Base-by-base conservation (phyloP, 1,140 invertebrate genomes). In the Eumeta japonica region DNA sequence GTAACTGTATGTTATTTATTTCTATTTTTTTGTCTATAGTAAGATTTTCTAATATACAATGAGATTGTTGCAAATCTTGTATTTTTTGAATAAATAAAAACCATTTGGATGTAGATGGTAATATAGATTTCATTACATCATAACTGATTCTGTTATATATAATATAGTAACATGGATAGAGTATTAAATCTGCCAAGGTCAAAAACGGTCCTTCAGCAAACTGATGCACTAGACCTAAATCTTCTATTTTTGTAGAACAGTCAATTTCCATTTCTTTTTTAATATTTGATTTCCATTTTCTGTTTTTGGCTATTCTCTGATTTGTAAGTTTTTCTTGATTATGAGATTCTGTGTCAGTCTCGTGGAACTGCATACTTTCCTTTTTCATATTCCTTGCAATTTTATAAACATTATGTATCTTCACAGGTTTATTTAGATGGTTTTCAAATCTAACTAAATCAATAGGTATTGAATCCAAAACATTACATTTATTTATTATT, bases 371-470 rank as follows among this genome's bases (percentile, higher is more conserved):
- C 2, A 47, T 13, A 55, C 60, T 48, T 76, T 76, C 51, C 81
- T 81, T 52, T 74, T 78, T 73, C 46, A 77, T 43, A 50, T 86
- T 64, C 67, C 79, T 63, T 2, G 80, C 82, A 18, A 82, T 78
- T 74, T 94, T 95, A 31, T 88, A 84, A 16, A 93, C 78, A 77
- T 96, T 96, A 55, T 96, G 92, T 31, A 94, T 79, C 55, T 83
- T 81, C 0, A 92, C 81, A 1, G 92, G 91, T 48, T 90, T 84
- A n/a, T 78, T 79, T 60, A 97, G 81, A 61, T 97, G 92, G 46
- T 81, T 77, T 68, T 97, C 93, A 56, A 94, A 89, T 46, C 86
- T 79, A 1, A 84, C 72, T 11, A 94, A 55, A 46, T 83, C 81
- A 18, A 44, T 39, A 2, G 70, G 63, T 18, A 71, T 19, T 43